Base-by-base conservation (phyloP, 2,888 invertebrate genomes). In the Lydus trimaculatus region DNA sequence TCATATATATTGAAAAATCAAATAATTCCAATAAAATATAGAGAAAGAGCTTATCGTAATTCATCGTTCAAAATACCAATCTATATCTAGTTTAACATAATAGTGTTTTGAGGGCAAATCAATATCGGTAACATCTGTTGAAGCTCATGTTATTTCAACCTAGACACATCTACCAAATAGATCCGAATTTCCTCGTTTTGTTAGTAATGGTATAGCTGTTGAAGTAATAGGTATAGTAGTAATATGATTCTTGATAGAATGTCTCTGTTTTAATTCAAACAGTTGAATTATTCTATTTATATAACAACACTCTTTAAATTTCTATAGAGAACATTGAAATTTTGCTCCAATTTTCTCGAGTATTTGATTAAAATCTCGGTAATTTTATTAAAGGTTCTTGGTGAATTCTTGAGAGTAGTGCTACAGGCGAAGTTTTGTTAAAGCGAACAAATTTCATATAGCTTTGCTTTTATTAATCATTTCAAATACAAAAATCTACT, bases 61-160 rank as follows among this genome's bases (percentile, higher is more conserved):
- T 20, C 20, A 48, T 23, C 48, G 20, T 48, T 48, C 48, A 48
- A 48, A n/a, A 48, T 20, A 48, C 20, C 20, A 48, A 48, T 48
- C 13, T 48, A 48, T 20, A 36, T 36, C 15, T 15, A 48, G 20
- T 48, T 48, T 48, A 48, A 48, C 48, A 48, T 48, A 48, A 48
- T 48, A 48, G 20, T 48, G 20, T 48, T 11, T 48, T 23, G 8
- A 20, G 48, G 20, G 20, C 2, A n/a, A 20, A 20, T 48, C 48
- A 48, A 48, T 48, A 48, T 48, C 20, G 48, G 48, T 20, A 48
- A 48, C 48, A 48, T 48, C 48, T 48, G 48, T 48, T 48, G 20
- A 20, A 48, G 20, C 3, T 48, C 9, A 6, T 20, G 20, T 20
- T 48, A 20, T 9, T 20, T 9, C 48, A 48, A 17, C 9, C 48